phyloP scores from a whole-genome alignment of 1,140 invertebrate species.

The Periplaneta americana region DNA sequence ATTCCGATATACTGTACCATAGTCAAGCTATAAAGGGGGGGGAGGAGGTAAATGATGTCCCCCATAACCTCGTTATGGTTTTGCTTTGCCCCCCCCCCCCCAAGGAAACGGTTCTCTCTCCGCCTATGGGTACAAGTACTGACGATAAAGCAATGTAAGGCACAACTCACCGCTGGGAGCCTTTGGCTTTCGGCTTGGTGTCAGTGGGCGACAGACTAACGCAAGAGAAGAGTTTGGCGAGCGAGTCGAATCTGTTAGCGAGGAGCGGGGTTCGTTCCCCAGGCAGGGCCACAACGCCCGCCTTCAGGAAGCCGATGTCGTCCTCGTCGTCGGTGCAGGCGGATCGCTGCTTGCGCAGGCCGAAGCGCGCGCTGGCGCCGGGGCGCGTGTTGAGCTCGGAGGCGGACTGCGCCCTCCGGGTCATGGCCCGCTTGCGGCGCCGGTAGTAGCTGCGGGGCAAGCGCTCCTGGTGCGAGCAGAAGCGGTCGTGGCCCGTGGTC shows the following conservation, averaged over 20 bases:
- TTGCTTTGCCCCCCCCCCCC: too few relatives aligned
- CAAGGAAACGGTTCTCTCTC: too few relatives aligned
- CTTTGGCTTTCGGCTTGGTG: neutral
- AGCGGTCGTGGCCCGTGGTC: constrained; percentile 27
- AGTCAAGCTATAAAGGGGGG: too few relatives aligned
- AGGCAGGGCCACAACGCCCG: constrained; percentile 31
- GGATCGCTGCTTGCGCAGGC: constrained; percentile 33
- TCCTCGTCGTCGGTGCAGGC: constrained; percentile 36
- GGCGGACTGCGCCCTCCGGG: constrained; percentile 62
- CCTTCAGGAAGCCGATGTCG: constrained; percentile 32
- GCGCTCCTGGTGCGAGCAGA: constrained; percentile 34
- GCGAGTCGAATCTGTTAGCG: constrained; percentile 52
- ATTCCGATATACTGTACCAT: too few relatives aligned
- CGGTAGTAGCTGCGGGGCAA: constrained; percentile 16
- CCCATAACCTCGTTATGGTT: too few relatives aligned
- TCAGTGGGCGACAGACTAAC: constrained; percentile 41
- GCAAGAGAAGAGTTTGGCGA: constrained; percentile 56
- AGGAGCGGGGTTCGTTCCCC: constrained; percentile 49
- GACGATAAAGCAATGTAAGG: too few relatives aligned
- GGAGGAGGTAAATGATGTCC: too few relatives aligned
- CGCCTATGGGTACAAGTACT: too few relatives aligned
- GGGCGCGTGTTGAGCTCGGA: constrained; percentile 62
- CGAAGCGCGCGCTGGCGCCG: constrained; percentile 49
- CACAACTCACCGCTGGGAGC: neutral
- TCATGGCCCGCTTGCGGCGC: constrained; percentile 42